Conservation (phyloP, 2,797 vertebrate species). For the Decapterus maruadsi region DNA sequence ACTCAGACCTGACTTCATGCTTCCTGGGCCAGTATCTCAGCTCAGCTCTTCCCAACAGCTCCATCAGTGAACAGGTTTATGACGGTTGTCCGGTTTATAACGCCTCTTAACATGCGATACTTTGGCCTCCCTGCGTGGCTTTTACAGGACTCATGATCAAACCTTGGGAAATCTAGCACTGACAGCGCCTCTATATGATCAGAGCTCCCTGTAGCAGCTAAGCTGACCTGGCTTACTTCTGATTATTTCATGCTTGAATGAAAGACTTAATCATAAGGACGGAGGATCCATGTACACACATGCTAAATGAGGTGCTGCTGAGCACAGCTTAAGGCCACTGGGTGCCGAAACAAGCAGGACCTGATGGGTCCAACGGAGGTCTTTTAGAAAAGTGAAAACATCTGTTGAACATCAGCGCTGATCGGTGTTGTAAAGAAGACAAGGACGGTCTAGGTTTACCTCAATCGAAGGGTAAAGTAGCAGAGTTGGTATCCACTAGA, state of each 20-base stretch:
- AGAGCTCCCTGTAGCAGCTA: slow-evolving; percentile 42
- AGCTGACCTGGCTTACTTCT: slow-evolving; percentile 54
- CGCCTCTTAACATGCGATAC: slow-evolving; percentile 12
- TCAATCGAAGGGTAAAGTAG: not conserved
- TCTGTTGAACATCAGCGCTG: slow-evolving; percentile 21
- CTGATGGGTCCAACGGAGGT: slow-evolving; percentile 24
- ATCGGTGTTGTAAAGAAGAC: slow-evolving; percentile 6
- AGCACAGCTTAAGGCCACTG: slow-evolving; percentile 26
- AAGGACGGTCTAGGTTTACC: slow-evolving; percentile 7
- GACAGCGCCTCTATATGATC: slow-evolving; percentile 46
- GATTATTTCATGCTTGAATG: slow-evolving; percentile 63
- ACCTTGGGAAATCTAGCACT: slow-evolving; percentile 35
- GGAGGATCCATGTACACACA: slow-evolving; percentile 35
- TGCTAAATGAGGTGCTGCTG: slow-evolving; percentile 27
- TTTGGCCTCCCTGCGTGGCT: slow-evolving; percentile 15
- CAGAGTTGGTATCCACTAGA: not conserved
- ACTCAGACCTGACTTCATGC: not conserved
- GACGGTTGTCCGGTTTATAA: slow-evolving; percentile 18
- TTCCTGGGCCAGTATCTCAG: slow-evolving; percentile 3
- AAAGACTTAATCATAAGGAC: slow-evolving; percentile 51
- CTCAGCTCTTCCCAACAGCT: slow-evolving; percentile 10
- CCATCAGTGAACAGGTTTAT: slow-evolving; percentile 7
- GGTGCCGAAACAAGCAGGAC: slow-evolving; percentile 6
- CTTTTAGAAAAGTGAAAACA: slow-evolving; percentile 44
- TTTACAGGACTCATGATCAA: slow-evolving; percentile 46